phyloP scores from a whole-genome alignment of 2,797 vertebrate genomes.

The Gymnothorax javanicus region DNA sequence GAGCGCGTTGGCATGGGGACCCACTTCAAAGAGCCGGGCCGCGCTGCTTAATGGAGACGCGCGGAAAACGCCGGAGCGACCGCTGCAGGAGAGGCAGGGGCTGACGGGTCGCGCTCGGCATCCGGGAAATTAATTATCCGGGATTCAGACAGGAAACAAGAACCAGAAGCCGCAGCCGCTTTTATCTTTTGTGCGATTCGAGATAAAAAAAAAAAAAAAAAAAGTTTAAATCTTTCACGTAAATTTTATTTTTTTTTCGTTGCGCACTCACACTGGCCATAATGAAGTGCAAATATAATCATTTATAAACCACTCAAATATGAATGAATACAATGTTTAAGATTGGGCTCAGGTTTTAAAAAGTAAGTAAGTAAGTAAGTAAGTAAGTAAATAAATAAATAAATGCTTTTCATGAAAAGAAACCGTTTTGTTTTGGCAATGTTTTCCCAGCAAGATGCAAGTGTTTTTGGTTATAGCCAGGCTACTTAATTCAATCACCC shows the following conservation, averaged over 20 bases:
- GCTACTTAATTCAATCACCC: neutral
- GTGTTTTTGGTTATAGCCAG: neutral
- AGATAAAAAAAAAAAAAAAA: slow-evolving; percentile 11
- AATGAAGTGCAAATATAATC: neutral
- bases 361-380: neutral
- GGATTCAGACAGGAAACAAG: slow-evolving; percentile 69
- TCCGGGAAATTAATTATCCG: slow-evolving; percentile 74
- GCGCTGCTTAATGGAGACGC: neutral
- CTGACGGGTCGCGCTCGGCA: slow-evolving; percentile 59
- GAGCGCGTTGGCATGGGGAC: neutral
- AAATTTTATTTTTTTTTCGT: neutral
- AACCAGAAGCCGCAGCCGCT: slow-evolving; percentile 63
- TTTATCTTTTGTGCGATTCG: slow-evolving; percentile 69
- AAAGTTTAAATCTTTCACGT: neutral
- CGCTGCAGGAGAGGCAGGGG: neutral
- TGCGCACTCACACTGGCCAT: neutral
- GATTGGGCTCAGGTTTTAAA: neutral
- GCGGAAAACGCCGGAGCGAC: neutral
- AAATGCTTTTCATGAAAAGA: neutral
- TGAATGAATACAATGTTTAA: neutral
- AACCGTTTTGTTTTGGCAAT: neutral
- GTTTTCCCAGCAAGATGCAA: neutral
- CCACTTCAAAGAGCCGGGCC: neutral
- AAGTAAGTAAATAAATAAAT: neutral
- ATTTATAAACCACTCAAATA: neutral